Conservation (phyloP, 1,140 invertebrate genomes). For the Leucophenga varia region DNA sequence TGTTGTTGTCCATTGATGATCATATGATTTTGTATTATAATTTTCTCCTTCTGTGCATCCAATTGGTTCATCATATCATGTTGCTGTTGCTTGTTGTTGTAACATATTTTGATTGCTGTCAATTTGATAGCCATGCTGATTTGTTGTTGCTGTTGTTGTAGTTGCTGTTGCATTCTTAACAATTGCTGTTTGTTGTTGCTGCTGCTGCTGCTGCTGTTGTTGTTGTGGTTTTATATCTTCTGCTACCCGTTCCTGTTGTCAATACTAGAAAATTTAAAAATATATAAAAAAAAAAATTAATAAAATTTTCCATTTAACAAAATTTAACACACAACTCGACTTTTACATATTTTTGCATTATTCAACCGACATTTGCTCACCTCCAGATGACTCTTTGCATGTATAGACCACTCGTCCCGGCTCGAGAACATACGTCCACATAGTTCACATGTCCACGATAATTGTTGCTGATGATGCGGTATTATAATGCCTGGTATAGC, state of each 20-base stretch:
- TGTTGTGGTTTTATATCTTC: conserved; percentile 40
- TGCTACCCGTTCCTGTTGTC: conserved; percentile 56
- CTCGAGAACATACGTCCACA: conserved; percentile 69
- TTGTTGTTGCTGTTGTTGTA: conserved; percentile 24
- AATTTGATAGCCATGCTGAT: conserved; percentile 41
- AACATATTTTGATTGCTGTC: conserved; percentile 40
- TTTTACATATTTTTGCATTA: background rate
- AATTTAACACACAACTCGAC: conserved; percentile 6
- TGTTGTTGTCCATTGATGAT: conserved; percentile 45
- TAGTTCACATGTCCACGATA: conserved; percentile 69
- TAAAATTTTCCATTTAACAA: no score
- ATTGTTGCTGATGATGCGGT: conserved; percentile 57
- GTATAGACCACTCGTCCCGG: conserved; percentile 73
- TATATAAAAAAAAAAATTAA: background rate
- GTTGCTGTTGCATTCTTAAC: conserved; percentile 16
- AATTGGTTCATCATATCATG: conserved; percentile 28
- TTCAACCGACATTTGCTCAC: conserved; percentile 56
- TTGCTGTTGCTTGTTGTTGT: conserved; percentile 15
- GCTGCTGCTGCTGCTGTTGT: conserved; percentile 28
- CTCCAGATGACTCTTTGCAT: conserved; percentile 69
- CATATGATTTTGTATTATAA: conserved; percentile 55
- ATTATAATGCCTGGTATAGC: conserved; percentile 56
- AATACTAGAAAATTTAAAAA: conserved; percentile 36
- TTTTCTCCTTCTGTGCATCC: conserved; percentile 40
- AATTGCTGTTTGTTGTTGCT: conserved; percentile 1